Evolutionary conservation across 2,113 vertebrate species (phyloP), one percentile per base, ranked within the genome.

Genomic region (Acanthisitta chloris): DNA sequence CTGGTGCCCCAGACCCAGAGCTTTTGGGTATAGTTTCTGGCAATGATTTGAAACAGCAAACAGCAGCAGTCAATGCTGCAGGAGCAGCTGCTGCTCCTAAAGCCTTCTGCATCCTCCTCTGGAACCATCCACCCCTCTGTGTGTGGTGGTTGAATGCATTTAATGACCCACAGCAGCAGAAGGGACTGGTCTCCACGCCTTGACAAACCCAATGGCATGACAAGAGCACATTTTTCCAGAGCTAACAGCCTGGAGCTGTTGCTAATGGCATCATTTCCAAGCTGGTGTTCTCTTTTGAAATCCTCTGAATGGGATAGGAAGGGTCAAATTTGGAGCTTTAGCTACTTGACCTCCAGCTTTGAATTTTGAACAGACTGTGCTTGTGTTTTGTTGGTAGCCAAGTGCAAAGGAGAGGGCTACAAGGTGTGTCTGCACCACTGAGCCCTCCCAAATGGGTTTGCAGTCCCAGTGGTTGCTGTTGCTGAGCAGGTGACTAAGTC

Each of bases 401-500:
- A 5, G 51, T 31, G 76, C 40, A 91, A 71, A 49, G 76, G 31
- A 81, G 33, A 15, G 19, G 0, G 23, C 54, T 67, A 12, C 4
- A 3, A 33, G 31, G 69, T 2, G 5, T 33, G 28, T 72, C 79
- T 23, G 42, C 78, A 33, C 61, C 83, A 20, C 43, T 51, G 34
- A 1, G 48, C 26, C 17, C 86, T 96, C 71, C 28, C 40, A 69
- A 18, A 61, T 5, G 21, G 84, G 31, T 81, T 88, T 52, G 4
- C 23, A 59, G 81, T 69, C 81, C 14, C 70, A 42, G 82, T 24
- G 62, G 78, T 52, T 93, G 64, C 84, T 93, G 86, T 58, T 89
- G 71, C 78, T 95, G 64, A 89, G 74, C 86, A 73, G 96, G 93
- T 94, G 95, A 92, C 55, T 43, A 51, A 97, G 85, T 69, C 87